A percentile compares a stretch with the other conserved stretches of the same genome.
Conservation (phyloP, 1,140 invertebrate species). For the Hycleus phaleratus region DNA sequence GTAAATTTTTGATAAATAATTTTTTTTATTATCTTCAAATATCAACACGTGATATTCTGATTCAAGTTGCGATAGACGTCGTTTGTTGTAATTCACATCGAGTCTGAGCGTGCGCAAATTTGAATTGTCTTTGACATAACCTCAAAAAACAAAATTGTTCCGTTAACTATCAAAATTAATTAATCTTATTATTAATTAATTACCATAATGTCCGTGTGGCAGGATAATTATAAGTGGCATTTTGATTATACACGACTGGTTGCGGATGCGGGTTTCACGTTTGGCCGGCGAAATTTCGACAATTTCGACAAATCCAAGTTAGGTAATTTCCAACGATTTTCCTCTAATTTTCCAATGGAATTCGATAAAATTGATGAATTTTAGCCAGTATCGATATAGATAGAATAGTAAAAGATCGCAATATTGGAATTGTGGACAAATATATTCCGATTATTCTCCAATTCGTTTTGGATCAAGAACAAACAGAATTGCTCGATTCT, state of each 20-base stretch:
- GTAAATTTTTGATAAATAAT: too few relatives aligned
- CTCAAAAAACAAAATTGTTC: not conserved
- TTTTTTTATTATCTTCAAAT: too few relatives aligned
- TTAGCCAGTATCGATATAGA: slow-evolving; percentile 58
- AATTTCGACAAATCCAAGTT: slow-evolving; percentile 59
- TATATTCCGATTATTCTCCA: slow-evolving; percentile 43
- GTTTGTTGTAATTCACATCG: not conserved
- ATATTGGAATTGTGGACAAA: slow-evolving; percentile 54
- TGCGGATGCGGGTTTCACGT: slow-evolving; percentile 57
- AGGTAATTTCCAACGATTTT: slow-evolving; percentile 40
- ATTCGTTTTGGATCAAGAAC: slow-evolving; percentile 34
- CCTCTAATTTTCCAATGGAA: slow-evolving; percentile 12
- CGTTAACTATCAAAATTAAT: too few relatives aligned
- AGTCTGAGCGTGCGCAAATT: not conserved
- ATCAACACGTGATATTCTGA: too few relatives aligned
- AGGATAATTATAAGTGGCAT: slow-evolving; percentile 40
- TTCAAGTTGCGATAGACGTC: slow-evolving; percentile 1
- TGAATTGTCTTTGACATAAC: slow-evolving; percentile 1
- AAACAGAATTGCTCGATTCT: slow-evolving; percentile 50
- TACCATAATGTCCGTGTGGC: too few relatives aligned
- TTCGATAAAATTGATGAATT: slow-evolving; percentile 15
- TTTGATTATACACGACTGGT: slow-evolving; percentile 61
- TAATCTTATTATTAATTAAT: too few relatives aligned
- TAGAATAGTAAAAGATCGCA: slow-evolving; percentile 52
- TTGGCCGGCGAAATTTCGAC: slow-evolving; percentile 50